Conservation (phyloP, 2,888 invertebrate genomes). For the Himalopsyche japonica region DNA sequence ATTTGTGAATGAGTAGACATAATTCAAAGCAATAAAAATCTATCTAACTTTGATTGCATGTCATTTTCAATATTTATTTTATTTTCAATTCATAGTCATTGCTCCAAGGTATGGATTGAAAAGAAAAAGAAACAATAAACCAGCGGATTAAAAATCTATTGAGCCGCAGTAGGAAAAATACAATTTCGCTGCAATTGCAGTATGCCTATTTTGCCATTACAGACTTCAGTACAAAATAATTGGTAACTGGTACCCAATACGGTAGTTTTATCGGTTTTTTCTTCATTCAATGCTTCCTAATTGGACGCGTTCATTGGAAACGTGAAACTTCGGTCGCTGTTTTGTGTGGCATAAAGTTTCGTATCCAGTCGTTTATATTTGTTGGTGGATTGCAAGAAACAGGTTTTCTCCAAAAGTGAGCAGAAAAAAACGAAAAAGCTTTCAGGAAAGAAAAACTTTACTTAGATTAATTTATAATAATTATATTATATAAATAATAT, state of each 20-base stretch:
- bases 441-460: too few relatives aligned
- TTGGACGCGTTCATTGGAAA: conserved; percentile 19
- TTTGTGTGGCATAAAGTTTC: not conserved
- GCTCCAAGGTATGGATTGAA: too few relatives aligned
- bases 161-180: not conserved
- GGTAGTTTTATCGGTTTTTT: not conserved
- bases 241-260: not conserved
- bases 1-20: too few relatives aligned
- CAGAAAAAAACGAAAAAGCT: not conserved
- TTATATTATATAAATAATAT: too few relatives aligned
- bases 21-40: too few relatives aligned
- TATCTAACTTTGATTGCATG: too few relatives aligned
- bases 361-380: not conserved
- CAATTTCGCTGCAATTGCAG: not conserved
- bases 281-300: not conserved
- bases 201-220: not conserved
- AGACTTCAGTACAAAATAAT: not conserved
- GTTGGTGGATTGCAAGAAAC: not conserved
- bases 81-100: too few relatives aligned
- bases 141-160: not conserved
- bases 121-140: not conserved
- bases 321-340: conserved; percentile 7
- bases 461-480: too few relatives aligned
- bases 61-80: too few relatives aligned
- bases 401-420: not conserved